Evolutionary conservation across 2,113 vertebrate genomes (phyloP).

Genomic region (Nettapus auritus): DNA sequence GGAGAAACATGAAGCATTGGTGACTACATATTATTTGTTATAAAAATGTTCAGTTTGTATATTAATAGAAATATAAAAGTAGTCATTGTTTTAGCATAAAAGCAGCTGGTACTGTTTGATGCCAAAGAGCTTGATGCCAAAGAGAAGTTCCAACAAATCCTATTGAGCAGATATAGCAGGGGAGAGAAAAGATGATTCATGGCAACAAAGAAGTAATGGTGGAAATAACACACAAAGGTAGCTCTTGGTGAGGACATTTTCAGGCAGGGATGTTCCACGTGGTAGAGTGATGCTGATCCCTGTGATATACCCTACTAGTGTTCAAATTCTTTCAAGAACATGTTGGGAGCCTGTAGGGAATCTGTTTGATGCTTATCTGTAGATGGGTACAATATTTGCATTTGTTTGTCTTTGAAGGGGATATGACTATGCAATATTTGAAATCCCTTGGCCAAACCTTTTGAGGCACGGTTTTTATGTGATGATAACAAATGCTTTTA

Average conservation of each 20-base stretch:
- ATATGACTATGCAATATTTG: not conserved
- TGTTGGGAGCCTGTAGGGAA: fast-evolving
- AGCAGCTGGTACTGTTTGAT: not conserved
- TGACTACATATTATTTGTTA: not conserved
- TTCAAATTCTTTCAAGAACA: not conserved
- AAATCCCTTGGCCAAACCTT: not conserved
- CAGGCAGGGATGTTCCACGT: not conserved
- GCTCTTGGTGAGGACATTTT: not conserved
- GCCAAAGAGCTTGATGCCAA: not conserved
- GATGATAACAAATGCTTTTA: not conserved
- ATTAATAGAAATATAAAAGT: not conserved
- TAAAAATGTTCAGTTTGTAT: not conserved
- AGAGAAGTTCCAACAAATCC: not conserved
- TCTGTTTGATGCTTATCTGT: fast-evolving
- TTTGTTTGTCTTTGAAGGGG: not conserved
- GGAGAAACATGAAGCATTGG: not conserved
- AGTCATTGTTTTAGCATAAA: conserved; percentile 1
- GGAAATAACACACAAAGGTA: not conserved
- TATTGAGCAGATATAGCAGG: not conserved
- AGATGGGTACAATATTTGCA: not conserved
- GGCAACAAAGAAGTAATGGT: not conserved
- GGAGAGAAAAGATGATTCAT: not conserved
- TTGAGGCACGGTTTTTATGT: not conserved
- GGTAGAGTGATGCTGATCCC: not conserved
- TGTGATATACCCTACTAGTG: not conserved